Evolutionary conservation across 2,888 invertebrate species (phyloP), one percentile per base, ranked within the genome.

Genomic region (Torymus tubicola): DNA sequence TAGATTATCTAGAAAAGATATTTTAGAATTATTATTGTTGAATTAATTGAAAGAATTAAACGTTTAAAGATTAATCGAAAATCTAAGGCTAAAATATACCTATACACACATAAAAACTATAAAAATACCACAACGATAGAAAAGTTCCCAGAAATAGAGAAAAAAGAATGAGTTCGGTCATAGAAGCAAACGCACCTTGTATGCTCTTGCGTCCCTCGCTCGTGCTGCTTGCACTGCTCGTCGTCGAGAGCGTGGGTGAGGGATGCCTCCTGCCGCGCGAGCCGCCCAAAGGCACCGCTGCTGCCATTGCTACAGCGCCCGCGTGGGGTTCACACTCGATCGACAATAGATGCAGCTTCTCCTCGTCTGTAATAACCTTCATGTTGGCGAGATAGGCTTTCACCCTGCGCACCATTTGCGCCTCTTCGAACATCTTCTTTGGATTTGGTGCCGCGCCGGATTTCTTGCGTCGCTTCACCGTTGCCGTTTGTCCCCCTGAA

Each of bases 401-500:
- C 5, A 99, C 99, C 78, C 98, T 93, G 52, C 99, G 94, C 77
- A 98, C 98, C 99, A 99, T 99, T 92, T 99, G 98, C 52, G 99
- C 98, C 92, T 99, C 98, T 91, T 99, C 99, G 91, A 98, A 99
- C 98, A 99, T 98, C 91, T 98, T 98, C 92, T 98, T 98, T 72
- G 97, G 97, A 91, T 99, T 98, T 1, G 97, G 97, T 4, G 97
- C 96, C 50, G 97, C 96, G 52, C 96, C 94, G 0, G 97, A 96
- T 89, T 97, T 96, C 91, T 97, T 97, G 85, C 97, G 93, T 85
- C 97, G 92, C 89, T 97, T 98, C 0, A 97, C 97, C 1, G 97
- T 97, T 0, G 97, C 96, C 8, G 90, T 90, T 84, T 90, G 91
- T 87, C 96, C 81, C 67, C 77, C 85, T 82, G 61, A 71, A 61